Conservation (phyloP, 2,113 vertebrate genomes). For the western clawed frog (Xenopus tropicalis) region UCB_Xtro_10.0 CM004450.2:27380001-27380500, state of each 20-base stretch:
- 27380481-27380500: no score
- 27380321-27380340: not conserved
- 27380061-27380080: not conserved
- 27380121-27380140: not conserved
- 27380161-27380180: not conserved
- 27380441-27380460: no score
- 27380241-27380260: constrained; percentile 1
- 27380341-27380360: no score
- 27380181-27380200: not conserved
- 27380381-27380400: no score
- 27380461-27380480: no score
- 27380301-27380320: not conserved
- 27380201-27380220: constrained; percentile 1
- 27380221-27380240: not conserved
- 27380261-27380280: not conserved
- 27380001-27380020: not conserved
- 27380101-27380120: not conserved
- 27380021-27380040: not conserved
- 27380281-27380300: constrained; percentile 1
- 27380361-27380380: no score
- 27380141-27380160: not conserved
- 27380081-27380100: not conserved
- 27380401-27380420: no score
- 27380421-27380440: no score
- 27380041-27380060: not conserved